phyloP scores from a whole-genome alignment of 2,797 vertebrate genomes.

The Coregonus suidteri region DNA sequence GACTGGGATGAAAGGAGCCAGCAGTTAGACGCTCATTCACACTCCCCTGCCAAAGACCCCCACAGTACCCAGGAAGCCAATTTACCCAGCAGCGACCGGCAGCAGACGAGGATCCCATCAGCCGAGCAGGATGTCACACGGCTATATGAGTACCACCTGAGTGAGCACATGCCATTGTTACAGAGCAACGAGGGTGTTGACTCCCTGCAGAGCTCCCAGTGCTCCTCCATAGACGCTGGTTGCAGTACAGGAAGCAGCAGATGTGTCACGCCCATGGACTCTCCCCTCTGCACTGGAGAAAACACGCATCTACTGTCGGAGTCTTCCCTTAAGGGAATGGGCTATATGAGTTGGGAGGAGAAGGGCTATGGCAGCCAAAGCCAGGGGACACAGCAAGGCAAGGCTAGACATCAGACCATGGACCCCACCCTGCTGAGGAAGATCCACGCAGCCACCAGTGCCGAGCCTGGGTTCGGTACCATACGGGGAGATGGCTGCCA shows the following conservation, averaged over 20 bases:
- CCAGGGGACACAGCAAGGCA: conserved; percentile 76
- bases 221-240: conserved; percentile 94
- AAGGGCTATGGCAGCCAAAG: conserved; percentile 77
- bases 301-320: conserved; percentile 85
- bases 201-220: conserved; percentile 94
- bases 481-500: conserved; percentile 88
- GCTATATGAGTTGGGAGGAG: conserved; percentile 82
- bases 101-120: conserved; percentile 75
- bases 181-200: conserved; percentile 91
- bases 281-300: conserved; percentile 88
- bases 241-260: conserved; percentile 92
- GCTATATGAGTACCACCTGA: conserved; percentile 89
- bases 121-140: conserved; percentile 81
- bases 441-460: conserved; percentile 84
- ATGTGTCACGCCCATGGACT: conserved; percentile 91
- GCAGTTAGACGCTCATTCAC: conserved; percentile 72
- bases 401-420: conserved; percentile 80
- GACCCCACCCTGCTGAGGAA: conserved; percentile 87
- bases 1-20: conserved; percentile 78
- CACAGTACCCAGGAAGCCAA: conserved; percentile 70
- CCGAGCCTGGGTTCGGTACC: conserved; percentile 84
- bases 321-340: conserved; percentile 80
- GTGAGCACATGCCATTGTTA: conserved; percentile 92
- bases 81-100: conserved; percentile 69
- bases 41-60: conserved; percentile 83